These are phyloP conservation scores for Psittacula derbiana DNA, from an alignment of 2,797 vertebrate genomes.

Conservation along the genomic window DNA sequence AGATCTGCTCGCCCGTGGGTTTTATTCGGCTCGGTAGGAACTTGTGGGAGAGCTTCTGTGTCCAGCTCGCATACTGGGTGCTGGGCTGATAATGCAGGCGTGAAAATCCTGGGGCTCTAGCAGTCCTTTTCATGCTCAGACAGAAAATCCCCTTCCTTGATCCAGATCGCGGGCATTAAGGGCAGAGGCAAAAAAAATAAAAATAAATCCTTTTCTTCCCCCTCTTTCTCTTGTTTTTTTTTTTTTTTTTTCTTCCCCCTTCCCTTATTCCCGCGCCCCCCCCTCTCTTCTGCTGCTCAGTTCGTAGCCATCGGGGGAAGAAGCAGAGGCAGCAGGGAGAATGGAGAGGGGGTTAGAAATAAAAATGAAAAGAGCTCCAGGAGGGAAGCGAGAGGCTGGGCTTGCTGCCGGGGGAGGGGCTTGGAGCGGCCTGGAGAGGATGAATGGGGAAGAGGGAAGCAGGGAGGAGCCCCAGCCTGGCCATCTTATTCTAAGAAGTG, in stretches of 20 bases:
- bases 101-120: conserved; percentile 88
- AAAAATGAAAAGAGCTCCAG: conserved; percentile 73
- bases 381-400: conserved; percentile 70
- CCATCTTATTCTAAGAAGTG: conserved; percentile 65
- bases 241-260: neutral
- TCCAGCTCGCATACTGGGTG: conserved; percentile 79
- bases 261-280: neutral
- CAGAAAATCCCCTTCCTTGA: conserved; percentile 84
- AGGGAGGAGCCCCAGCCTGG: conserved; percentile 57
- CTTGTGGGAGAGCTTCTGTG: conserved; percentile 71
- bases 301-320: conserved; percentile 73
- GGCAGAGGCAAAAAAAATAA: conserved; percentile 43
- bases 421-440: conserved; percentile 50
- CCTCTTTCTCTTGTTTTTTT: neutral
- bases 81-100: conserved; percentile 71
- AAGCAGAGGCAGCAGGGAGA: conserved; percentile 68
- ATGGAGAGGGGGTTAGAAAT: conserved; percentile 73
- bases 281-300: conserved; percentile 55
- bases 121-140: conserved; percentile 97
- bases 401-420: conserved; percentile 65
- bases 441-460: conserved; percentile 70
- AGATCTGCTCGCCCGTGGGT: conserved; percentile 64
- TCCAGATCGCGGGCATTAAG: conserved; percentile 84
- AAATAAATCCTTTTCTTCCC: neutral
- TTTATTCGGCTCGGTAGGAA: conserved; percentile 77